A percentile compares a stretch with the other conserved stretches of the same genome.
Conservation (phyloP, 2,797 vertebrate genomes). For the Cryptoprocta ferox region DNA sequence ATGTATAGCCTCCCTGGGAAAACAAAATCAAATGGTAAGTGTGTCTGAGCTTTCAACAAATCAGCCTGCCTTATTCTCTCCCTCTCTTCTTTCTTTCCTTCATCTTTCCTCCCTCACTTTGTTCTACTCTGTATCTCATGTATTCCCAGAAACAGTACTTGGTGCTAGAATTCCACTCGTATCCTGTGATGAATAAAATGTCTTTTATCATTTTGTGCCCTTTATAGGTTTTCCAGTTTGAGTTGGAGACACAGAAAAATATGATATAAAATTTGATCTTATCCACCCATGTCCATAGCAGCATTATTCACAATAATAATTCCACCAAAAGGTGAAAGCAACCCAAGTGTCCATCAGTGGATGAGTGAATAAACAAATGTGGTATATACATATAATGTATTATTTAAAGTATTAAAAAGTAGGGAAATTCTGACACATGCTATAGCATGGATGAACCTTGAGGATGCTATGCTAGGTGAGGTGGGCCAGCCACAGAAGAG, state of each 20-base stretch:
- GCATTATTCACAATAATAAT: neutral
- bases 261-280: neutral
- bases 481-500: neutral
- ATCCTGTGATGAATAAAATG: slow-evolving; percentile 45
- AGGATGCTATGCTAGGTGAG: neutral
- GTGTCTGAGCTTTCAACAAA: neutral
- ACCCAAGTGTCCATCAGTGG: neutral
- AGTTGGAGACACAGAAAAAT: slow-evolving; percentile 52
- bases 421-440: neutral
- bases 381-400: neutral
- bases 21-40: neutral
- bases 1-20: fast-evolving
- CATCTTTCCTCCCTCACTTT: neutral
- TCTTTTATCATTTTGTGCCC: slow-evolving; percentile 77
- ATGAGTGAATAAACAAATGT: neutral
- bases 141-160: neutral
- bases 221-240: slow-evolving; percentile 86
- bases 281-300: neutral
- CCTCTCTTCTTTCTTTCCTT: neutral
- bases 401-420: neutral
- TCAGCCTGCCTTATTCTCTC: too few relatives aligned
- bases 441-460: neutral
- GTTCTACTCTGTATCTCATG: neutral
- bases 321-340: neutral
- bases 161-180: neutral